These are phyloP conservation scores for Anthrax anthrax DNA, from an alignment of 2,888 invertebrate species.

Conservation along the genomic window DNA sequence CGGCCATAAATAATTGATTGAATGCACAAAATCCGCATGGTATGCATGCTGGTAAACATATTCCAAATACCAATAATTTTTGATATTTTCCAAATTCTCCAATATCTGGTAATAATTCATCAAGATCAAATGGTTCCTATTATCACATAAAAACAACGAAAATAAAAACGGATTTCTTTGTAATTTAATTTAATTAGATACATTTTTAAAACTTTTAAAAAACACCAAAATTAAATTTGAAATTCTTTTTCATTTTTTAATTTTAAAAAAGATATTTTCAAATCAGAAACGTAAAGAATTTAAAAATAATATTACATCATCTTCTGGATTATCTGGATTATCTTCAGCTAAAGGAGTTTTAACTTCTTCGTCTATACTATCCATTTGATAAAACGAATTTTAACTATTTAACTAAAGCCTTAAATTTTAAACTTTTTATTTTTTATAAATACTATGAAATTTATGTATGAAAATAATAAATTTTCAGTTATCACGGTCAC, in stretches of 20 bases:
- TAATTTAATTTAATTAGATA: too few species aligned
- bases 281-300: too few species aligned
- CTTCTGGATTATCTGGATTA: background rate
- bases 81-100: slow-evolving; percentile 86
- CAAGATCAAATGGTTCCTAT: slow-evolving; percentile 53
- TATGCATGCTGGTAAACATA: slow-evolving; percentile 77
- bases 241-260: too few species aligned
- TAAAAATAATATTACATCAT: too few species aligned
- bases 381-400: background rate
- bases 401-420: background rate
- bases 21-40: slow-evolving; percentile 87
- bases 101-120: slow-evolving; percentile 68
- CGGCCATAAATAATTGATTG: slow-evolving; percentile 88
- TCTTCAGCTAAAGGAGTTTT: background rate
- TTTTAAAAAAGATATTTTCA: too few species aligned
- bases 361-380: background rate
- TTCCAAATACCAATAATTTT: slow-evolving; percentile 67
- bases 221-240: too few species aligned
- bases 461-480: too few species aligned
- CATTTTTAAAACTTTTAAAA: too few species aligned
- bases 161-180: background rate
- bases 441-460: background rate
- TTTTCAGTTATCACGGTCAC: too few species aligned
- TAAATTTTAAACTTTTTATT: background rate
- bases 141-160: too few species aligned